phyloP scores from a whole-genome alignment of 35 echinoderm and acorn worm genomes.

The Acanthaster planci region DNA sequence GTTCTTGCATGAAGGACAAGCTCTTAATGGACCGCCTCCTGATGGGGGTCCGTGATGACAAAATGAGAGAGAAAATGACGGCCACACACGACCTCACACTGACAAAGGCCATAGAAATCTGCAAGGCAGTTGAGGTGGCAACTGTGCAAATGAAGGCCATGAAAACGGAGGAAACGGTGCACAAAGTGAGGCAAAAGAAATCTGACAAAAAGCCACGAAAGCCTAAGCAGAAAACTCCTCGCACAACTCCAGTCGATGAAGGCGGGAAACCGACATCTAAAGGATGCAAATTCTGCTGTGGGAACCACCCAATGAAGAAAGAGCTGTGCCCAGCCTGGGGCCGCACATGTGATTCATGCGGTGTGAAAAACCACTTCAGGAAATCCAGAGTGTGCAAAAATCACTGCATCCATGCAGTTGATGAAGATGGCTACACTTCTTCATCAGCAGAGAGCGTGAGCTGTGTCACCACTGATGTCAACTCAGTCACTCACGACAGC shows the following conservation, averaged over 20 bases:
- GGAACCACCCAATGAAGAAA: constrained; percentile 30
- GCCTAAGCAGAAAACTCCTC: not conserved
- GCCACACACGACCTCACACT: constrained; percentile 14
- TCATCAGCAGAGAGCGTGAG: constrained; percentile 4
- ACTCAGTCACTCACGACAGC: not conserved
- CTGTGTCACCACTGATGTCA: not conserved
- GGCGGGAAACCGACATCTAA: not conserved
- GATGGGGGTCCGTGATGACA: constrained; percentile 14
- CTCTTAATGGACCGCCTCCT: constrained; percentile 42
- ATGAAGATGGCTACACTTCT: not conserved
- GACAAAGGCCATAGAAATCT: constrained; percentile 36
- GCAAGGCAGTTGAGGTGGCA: constrained; percentile 38
- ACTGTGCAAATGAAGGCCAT: constrained; percentile 7
- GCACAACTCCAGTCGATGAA: not conserved
- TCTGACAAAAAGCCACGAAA: not conserved
- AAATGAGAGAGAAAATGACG: constrained; percentile 38
- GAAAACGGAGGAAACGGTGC: not conserved
- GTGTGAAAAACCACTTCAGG: constrained; percentile 22
- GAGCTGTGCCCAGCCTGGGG: constrained; percentile 27
- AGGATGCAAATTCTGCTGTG: constrained; percentile 41
- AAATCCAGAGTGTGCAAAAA: constrained; percentile 1
- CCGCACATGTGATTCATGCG: not conserved
- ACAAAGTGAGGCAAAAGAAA: not conserved
- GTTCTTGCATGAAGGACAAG: constrained; percentile 44
- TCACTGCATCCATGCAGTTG: constrained; percentile 7